These are phyloP conservation scores for Anoplolepis gracilipes DNA, from an alignment of 1,140 invertebrate species.

Conservation along the genomic window DNA sequence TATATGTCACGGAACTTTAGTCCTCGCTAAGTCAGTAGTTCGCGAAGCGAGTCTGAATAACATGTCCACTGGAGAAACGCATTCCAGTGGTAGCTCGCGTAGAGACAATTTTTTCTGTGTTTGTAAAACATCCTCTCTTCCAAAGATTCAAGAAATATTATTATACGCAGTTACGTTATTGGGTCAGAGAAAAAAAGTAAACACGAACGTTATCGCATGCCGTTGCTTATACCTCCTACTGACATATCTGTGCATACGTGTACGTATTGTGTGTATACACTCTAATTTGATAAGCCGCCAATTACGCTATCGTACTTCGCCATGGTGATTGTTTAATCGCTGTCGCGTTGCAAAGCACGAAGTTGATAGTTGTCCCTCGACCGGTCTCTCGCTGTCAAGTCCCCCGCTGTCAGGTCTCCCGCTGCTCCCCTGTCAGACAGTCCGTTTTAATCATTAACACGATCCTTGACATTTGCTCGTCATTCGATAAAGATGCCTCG, in stretches of 20 bases:
- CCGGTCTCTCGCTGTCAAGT: not conserved
- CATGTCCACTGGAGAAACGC: not conserved
- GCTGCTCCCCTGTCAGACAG: not conserved
- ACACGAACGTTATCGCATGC: conserved; percentile 70
- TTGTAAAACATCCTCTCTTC: not conserved
- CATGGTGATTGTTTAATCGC: conserved; percentile 78
- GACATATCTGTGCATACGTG: conserved; percentile 2
- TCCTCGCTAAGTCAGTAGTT: not conserved
- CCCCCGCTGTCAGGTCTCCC: not conserved
- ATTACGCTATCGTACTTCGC: conserved; percentile 82
- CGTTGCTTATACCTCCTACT: not conserved
- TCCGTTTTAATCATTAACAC: not conserved
- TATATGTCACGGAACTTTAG: no score
- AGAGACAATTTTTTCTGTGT: not conserved
- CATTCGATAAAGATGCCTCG: not conserved
- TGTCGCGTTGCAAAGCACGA: not conserved
- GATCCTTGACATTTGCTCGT: not conserved
- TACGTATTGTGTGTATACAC: not conserved
- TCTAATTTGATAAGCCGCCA: conserved; percentile 79
- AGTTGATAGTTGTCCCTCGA: not conserved
- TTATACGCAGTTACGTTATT: not conserved
- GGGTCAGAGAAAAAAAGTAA: conserved; percentile 61
- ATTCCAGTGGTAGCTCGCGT: not conserved
- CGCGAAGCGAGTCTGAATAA: not conserved
- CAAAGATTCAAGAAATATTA: not conserved